phyloP scores from a whole-genome alignment of 2,113 vertebrate species.

The Osmerus eperlanus region DNA sequence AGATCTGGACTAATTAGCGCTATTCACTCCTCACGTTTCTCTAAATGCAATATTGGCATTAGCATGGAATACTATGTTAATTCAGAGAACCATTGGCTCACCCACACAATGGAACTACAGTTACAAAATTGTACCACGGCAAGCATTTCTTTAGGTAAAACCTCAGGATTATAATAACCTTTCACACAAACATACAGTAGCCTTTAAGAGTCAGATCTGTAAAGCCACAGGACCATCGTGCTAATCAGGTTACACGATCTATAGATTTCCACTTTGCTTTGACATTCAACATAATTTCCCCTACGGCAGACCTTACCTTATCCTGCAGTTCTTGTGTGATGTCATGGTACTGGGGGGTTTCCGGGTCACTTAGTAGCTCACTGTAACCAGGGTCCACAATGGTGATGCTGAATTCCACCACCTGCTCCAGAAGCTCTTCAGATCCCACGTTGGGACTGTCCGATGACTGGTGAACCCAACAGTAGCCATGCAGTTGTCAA shows the following conservation, averaged over 20 bases:
- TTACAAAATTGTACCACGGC: neutral
- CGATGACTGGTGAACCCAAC: neutral
- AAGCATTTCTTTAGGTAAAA: neutral
- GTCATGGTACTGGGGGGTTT: constrained; percentile 63
- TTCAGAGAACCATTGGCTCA: neutral
- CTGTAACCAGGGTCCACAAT: constrained; percentile 76
- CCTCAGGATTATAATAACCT: neutral
- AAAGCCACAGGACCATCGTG: neutral
- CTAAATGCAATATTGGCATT: neutral
- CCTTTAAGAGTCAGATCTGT: neutral
- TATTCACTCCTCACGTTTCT: neutral
- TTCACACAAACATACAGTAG: neutral
- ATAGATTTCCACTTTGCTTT: neutral
- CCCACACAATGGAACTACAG: neutral
- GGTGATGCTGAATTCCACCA: constrained; percentile 84
- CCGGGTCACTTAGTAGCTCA: constrained; percentile 69
- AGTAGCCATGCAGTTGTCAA: neutral
- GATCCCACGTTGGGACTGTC: constrained; percentile 66
- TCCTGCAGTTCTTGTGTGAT: constrained; percentile 72
- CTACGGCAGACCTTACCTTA: constrained; percentile 68
- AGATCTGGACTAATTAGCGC: neutral
- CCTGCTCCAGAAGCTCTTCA: constrained; percentile 65
- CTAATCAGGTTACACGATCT: no score
- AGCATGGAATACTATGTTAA: neutral
- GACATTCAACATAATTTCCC: neutral